Conservation (phyloP, 2,797 vertebrate genomes). For the Novumbra hubbsi region DNA sequence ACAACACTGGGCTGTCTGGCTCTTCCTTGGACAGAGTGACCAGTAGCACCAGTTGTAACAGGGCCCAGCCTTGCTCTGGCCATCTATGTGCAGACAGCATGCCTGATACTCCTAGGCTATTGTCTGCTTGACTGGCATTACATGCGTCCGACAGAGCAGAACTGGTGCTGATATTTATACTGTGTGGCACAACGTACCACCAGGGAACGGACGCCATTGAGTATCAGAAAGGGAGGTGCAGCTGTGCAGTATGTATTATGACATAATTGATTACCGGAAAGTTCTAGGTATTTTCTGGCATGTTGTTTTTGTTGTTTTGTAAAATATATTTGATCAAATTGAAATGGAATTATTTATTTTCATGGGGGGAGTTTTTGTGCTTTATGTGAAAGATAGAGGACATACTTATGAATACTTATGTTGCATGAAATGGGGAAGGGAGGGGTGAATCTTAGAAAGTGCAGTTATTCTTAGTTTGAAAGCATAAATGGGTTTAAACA, state of each 20-base stretch:
- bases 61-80: slow-evolving; percentile 43
- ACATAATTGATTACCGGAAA: neutral
- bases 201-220: neutral
- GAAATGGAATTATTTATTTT: no score
- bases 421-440: no score
- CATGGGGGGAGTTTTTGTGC: no score
- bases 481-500: no score
- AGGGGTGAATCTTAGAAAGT: no score
- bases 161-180: slow-evolving; percentile 47
- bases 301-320: neutral
- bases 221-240: neutral
- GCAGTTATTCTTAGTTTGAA: no score
- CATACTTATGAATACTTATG: no score
- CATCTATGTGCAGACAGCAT: slow-evolving; percentile 44
- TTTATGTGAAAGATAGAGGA: no score
- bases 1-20: slow-evolving; percentile 36
- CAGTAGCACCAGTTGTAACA: slow-evolving; percentile 54
- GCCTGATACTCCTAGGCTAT: neutral
- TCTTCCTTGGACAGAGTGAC: slow-evolving; percentile 51
- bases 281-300: no score
- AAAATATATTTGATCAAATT: no score
- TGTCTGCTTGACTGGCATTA: slow-evolving; percentile 4
- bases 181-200: slow-evolving; percentile 2
- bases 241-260: neutral
- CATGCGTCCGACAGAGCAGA: neutral